Evolutionary conservation across 2,797 vertebrate genomes (phyloP).

Genomic region (Sebastes melanostomus): DNA sequence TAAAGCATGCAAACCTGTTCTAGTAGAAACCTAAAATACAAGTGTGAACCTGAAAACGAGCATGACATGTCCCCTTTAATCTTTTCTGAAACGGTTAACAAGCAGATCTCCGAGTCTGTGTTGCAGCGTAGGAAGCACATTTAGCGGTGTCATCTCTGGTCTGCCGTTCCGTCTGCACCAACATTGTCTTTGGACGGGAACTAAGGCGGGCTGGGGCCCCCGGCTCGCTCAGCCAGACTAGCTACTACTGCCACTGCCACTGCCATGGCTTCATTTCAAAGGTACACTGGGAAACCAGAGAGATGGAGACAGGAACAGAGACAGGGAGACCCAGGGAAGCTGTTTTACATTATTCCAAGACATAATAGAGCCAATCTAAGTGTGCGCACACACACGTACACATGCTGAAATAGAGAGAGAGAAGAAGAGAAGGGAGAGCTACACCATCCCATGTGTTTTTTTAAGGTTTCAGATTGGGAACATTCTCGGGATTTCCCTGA

Average conservation of each 20-base stretch:
- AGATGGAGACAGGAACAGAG: constrained; percentile 66
- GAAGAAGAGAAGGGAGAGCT: constrained; percentile 15
- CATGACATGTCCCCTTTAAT: neutral
- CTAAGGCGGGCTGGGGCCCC: constrained; percentile 20
- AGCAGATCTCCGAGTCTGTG: neutral
- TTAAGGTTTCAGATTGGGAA: constrained; percentile 72
- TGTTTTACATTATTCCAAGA: constrained; percentile 86
- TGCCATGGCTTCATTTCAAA: constrained; percentile 75
- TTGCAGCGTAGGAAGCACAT: constrained; percentile 24
- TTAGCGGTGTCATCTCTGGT: constrained; percentile 68
- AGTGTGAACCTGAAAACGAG: neutral
- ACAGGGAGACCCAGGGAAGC: constrained; percentile 65
- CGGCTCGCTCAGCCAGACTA: constrained; percentile 41
- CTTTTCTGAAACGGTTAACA: constrained; percentile 29
- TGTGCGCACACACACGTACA: constrained; percentile 38
- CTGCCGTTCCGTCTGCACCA: constrained; percentile 74
- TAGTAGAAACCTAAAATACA: neutral
- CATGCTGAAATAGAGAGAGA: constrained; percentile 38
- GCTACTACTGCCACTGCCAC: constrained; percentile 62
- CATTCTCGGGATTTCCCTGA: constrained; percentile 82
- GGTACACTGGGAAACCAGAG: constrained; percentile 61
- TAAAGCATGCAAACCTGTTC: neutral
- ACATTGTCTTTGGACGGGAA: constrained; percentile 81
- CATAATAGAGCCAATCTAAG: constrained; percentile 81
- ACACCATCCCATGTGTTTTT: constrained; percentile 70